Evolutionary conservation across 1,140 invertebrate genomes (phyloP), one percentile per base, ranked within the genome.

Genomic region (Megalonaias nervosa): DNA sequence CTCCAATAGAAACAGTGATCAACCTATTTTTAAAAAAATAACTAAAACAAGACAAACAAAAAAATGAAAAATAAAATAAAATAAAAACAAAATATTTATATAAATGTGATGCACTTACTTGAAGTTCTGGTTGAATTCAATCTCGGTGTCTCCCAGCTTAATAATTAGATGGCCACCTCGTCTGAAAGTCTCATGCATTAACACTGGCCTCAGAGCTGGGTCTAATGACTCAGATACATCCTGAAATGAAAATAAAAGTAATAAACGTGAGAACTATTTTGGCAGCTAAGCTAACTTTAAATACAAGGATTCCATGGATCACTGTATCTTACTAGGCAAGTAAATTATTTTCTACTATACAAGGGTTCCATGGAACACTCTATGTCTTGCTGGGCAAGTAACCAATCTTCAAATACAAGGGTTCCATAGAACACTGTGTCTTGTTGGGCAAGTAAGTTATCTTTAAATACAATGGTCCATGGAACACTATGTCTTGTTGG

Each of bases 121-220:
- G 82, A 91, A 91, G 64, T 87, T 87, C n/a, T 89, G 72, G 77
- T 90, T 90, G 75, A 88, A 91, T 79, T 91, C 90, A 19, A 90
- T 89, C 80, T 90, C 90, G 59, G 87, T 89, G 71, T 90, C 89
- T 59, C 90, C 90, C n/a, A 91, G 81, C 71, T 85, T 87, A 60
- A 91, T 90, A 17, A 91, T 80, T n/a, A 83, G 81, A 55, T 87
- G 84, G 17, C 88, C 88, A 19, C 88, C 88, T 65, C 86, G 80
- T 23, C 79, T 74, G 66, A 86, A 87, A 65, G 89, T 91, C 75
- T 91, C 87, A n/a, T 87, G 85, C 71, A 87, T 71, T 21, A 91
- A 68, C 14, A 91, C 87, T 6, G 89, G 88, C 72, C 87, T 84
- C 21, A 91, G 74, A 2, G 89, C 83, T 69, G 90, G 90, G 61